Evolutionary conservation across 2,888 invertebrate genomes (phyloP), one percentile per base, ranked within the genome.

Genomic region (Bugula neritina): DNA sequence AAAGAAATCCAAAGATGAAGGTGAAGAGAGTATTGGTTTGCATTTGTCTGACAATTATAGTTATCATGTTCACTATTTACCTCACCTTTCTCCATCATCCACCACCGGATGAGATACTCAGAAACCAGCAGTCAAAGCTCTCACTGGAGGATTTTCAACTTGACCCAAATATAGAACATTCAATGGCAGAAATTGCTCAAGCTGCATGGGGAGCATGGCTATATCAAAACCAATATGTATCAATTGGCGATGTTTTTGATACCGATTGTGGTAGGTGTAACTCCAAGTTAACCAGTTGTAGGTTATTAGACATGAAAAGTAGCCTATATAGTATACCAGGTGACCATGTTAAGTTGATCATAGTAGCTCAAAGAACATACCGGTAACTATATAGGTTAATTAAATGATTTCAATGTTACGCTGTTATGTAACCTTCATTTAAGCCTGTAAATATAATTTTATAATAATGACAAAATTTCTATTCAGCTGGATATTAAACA

Each of bases 171-270:
- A 31, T 25, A n/a, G 63, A 25, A 3, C 63, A 63, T 31, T 25
- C 63, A 13, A 63, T 63, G 31, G 34, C 34, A 5, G 63, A 63
- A n/a, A 63, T 63, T 25, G 29, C 63, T 13, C 3, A 34, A 3
- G 63, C 63, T 5, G 27, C 63, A 13, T 63, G 63, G 63, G 63
- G 27, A 63, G 31, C 27, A 31, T 63, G 63, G 63, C 27, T 63
- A 13, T 27, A 3, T 63, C 63, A 63, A 31, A 25, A 63, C n/a
- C 3, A 31, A 63, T 63, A 63, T 63, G 63, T 63, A 31, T 31
- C 63, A 2, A 31, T 63, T 2, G 63, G 63, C 13, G 27, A 13
- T n/a, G 31, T 63, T 10, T 63, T 29, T 31, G 63, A 63, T n/a
- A 13, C 25, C n/a, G 5, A 27, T 13, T 63, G 63, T 31, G 63